A percentile compares a stretch with the other conserved stretches of the same genome.
phyloP scores from a whole-genome alignment of 2,113 vertebrate species.

The Paramormyrops kingsleyae region DNA sequence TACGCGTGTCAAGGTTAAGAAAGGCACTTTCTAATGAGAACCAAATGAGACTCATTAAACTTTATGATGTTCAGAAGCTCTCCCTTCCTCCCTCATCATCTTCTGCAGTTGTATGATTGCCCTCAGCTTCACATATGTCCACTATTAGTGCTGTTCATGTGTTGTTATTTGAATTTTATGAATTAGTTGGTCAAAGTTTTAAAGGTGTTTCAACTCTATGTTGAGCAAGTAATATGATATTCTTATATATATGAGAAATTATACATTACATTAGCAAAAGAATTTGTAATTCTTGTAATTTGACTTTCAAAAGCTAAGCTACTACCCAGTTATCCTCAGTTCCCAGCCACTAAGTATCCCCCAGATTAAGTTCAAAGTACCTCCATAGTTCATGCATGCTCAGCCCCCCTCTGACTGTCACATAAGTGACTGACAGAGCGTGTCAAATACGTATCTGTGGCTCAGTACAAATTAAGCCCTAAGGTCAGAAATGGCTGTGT shows the following conservation, averaged over 20 bases:
- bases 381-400: background rate
- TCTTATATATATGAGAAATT: background rate
- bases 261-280: background rate
- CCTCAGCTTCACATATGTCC: background rate
- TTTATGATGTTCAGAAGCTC: background rate
- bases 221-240: background rate
- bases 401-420: background rate
- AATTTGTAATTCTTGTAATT: background rate
- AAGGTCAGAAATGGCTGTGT: conserved; percentile 20
- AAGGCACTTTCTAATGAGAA: background rate
- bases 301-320: background rate
- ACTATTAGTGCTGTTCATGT: no score
- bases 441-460: conserved; percentile 19
- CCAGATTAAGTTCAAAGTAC: background rate
- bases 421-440: background rate
- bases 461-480: conserved; percentile 42
- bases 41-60: background rate
- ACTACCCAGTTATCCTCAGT: background rate
- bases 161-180: background rate
- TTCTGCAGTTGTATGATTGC: background rate
- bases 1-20: background rate
- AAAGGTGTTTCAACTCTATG: background rate
- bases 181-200: background rate
- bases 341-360: background rate
- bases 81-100: background rate